Evolutionary conservation across 1,140 invertebrate species (phyloP), one percentile per base, ranked within the genome.

Genomic region (Brachionus manjavacas): DNA sequence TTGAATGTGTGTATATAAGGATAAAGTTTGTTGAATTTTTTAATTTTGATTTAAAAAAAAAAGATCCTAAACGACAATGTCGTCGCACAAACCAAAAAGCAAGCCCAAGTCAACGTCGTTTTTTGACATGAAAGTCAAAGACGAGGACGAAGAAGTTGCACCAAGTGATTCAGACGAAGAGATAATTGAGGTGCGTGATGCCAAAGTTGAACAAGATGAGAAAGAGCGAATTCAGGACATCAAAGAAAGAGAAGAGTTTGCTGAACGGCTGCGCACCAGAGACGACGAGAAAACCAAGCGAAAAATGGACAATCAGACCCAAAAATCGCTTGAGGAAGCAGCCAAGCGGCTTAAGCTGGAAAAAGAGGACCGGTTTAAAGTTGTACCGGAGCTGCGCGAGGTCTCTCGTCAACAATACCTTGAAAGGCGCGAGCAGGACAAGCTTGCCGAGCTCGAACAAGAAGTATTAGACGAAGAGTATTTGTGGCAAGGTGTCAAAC

Each of bases 391-490:
- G 86, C 88, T 99, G 9, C 91, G 97, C 70, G 91, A 96, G 20
- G 94, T 98, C 88, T 98, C 96, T 0, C 92, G 97, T 41, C 91
- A 95, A 78, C 94, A 95, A 87, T 99, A 99, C 90, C 91, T 99
- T 84, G 94, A 94, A 86, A 99, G 98, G 89, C 91, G 97, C 76
- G 96, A 98, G 91, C 94, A 94, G 79, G 96, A 99, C 87, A 99
- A 99, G 91, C 92, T 99, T 49, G 92, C 93, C n/a, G 96, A 99
- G 89, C 90, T 99, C 46, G 96, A 98, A 91, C 94, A 93, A 23
- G 95, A 97, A 88, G 95, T 99, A 79, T 88, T 93, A n/a, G 97
- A 99, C 89, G 97, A 99, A 91, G 95, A 98, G 90, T 96, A 95
- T 89, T 91, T 98, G 1, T 99, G 99, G 90, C 93, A 94, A 35